Evolutionary conservation across 2,113 vertebrate genomes (phyloP), one percentile per base, ranked within the genome.

Genomic region (Ammospiza caudacuta): DNA sequence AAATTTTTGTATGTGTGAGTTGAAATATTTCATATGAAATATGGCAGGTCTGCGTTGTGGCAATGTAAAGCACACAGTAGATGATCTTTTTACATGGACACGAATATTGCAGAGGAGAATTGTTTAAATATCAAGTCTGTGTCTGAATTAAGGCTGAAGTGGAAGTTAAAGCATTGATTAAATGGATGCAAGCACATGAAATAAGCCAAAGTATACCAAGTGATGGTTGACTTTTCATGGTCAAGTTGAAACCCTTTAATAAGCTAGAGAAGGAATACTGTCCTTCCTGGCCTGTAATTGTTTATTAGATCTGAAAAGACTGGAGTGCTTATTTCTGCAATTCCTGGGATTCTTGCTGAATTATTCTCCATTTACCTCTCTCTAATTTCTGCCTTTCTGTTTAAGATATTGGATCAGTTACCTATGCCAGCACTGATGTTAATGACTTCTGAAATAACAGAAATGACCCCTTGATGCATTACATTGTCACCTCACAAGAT

Each of bases 51-150:
- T 89, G 41, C 52, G 27, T 57, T 13, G 4, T 24, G 41, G 21
- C 31, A 19, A 8, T 0, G 0, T 52, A 57, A 33, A 6, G 11
- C 27, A 12, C 12, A 22, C 3, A 29, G 16, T 9, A 68, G 33
- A 31, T 46, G 3, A 52, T 47, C 11, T 57, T 74, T 86, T 63
- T 46, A 44, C 20, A 5, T 43, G 51, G 41, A 8, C 23, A 18
- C 4, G 2, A 70, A 41, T 31, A 7, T 6, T 64, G 13, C 21
- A 69, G 66, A 83, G n/a, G 33, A 76, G 12, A 57, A 39, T 24
- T 72, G 12, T 61, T 94, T 75, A 46, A 92, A 57, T 15, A 20
- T 25, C 17, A 54, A 58, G 18, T 39, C 43, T 24, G 1, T 64
- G 10, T 44, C 35, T 81, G 24, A 73, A 83, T 54, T 2, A 3